Evolutionary conservation across 2,113 vertebrate genomes (phyloP).

Genomic region (Nanorana parkeri): DNA sequence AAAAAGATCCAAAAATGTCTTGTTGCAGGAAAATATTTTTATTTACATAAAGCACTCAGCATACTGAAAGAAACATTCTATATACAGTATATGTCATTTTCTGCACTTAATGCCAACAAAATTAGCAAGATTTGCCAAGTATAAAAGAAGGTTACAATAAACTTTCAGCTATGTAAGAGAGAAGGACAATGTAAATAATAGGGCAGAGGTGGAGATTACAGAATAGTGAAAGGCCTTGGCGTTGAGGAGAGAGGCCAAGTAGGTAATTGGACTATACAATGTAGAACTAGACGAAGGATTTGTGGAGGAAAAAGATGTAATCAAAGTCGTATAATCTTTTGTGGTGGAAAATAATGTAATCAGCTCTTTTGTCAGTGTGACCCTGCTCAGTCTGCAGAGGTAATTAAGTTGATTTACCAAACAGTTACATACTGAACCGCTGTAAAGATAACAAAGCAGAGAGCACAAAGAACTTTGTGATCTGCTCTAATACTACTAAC

Average conservation of each 20-base stretch:
- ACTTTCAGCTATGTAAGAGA: not conserved
- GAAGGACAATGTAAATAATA: constrained; percentile 2
- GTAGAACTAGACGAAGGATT: not conserved
- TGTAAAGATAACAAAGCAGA: not conserved
- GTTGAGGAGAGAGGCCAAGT: not conserved
- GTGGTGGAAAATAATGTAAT: constrained; percentile 33
- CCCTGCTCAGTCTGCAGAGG: not conserved
- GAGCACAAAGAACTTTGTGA: constrained; percentile 9
- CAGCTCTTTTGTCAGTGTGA: constrained; percentile 26
- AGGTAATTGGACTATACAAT: not conserved
- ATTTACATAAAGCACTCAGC: not conserved
- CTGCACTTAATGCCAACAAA: not conserved
- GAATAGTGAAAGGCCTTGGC: constrained; percentile 5
- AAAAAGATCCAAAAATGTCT: no score
- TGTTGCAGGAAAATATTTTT: no score
- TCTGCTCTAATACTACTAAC: not conserved
- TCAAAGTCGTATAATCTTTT: constrained; percentile 3
- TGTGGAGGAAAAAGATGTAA: constrained; percentile 1
- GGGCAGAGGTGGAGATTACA: constrained; percentile 3
- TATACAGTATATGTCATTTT: not conserved
- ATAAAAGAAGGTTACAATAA: not conserved
- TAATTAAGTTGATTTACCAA: not conserved
- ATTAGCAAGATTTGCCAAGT: not conserved
- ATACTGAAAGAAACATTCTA: not conserved
- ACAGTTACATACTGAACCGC: constrained; percentile 9